These are phyloP conservation scores for Strigamia crassipes DNA, from an alignment of 2,888 invertebrate genomes.

Conservation along the genomic window DNA sequence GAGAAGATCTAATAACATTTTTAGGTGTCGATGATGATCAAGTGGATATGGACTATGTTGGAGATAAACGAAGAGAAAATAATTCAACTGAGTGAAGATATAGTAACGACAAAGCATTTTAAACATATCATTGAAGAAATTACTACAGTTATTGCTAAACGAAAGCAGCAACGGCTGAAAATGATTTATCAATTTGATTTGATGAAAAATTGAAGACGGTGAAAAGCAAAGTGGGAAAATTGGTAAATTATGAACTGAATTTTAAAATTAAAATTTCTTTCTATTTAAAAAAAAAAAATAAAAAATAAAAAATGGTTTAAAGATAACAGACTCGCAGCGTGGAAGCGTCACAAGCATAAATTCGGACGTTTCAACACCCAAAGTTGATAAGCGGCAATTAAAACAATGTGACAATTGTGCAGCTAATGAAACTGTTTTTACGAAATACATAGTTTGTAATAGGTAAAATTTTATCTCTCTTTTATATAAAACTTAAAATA, in stretches of 20 bases:
- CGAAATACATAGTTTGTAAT: not conserved
- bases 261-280: not conserved
- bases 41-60: not conserved
- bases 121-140: not conserved
- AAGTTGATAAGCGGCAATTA: not conserved
- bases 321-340: not conserved
- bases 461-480: not conserved
- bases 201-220: not conserved
- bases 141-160: not conserved
- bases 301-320: too few species aligned
- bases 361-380: not conserved
- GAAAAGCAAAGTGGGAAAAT: not conserved
- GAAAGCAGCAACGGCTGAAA: not conserved
- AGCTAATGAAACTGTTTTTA: not conserved
- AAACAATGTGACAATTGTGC: not conserved
- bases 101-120: not conserved
- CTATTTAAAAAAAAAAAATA: not conserved
- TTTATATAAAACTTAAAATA: not conserved
- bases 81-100: not conserved
- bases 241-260: not conserved
- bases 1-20: not conserved
- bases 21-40: not conserved
- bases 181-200: not conserved
- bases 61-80: not conserved
- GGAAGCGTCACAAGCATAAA: not conserved